Evolutionary conservation across 2,888 invertebrate genomes (phyloP), one percentile per base, ranked within the genome.

Genomic region (Oeneis ivallda): DNA sequence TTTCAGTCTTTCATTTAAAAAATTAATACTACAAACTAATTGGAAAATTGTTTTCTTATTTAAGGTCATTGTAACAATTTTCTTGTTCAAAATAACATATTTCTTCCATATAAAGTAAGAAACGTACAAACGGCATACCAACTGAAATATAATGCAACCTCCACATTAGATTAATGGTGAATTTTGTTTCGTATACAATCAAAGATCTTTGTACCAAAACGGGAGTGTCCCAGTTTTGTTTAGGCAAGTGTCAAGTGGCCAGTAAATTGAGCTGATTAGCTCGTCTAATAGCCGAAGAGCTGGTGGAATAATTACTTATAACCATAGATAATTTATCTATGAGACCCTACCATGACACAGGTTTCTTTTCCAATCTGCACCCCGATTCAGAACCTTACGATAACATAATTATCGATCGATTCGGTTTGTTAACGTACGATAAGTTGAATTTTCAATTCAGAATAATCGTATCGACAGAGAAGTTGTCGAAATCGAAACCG

Each of bases 171-270:
- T 49, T 47, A 47, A 62, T 45, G 15, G 50, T 32, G 47, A 52
- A 49, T 66, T 52, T 47, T 53, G 45, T 65, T 64, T 64, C 39
- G 45, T 62, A 60, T 68, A 70, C 70, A 70, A 72, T 71, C 64
- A 61, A 49, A 17, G 41, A 59, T 63, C 68, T 72, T 71, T 54
- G 64, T 9, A 56, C 66, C 66, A 49, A 71, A 71, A 71, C 68
- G 69, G 74, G 68, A 66, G 61, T 73, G 76, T 64, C 67, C 76
- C 60, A 74, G 69, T 71, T 75, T 71, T 66, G 70, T 69, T 68
- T 65, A 43, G 70, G 56, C 65, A 62, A 61, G 71, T 70, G 73
- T 74, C 71, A 64, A 69, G 65, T 64, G 61, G 60, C 69, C 53
- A 37, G 68, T 67, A 65, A 64, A 59, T 68, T 49, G 64, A 64